A percentile compares a stretch with the other conserved stretches of the same genome.
These are phyloP conservation scores for Mixornis gularis DNA, from an alignment of 2,113 vertebrate species.

Conservation along the genomic window DNA sequence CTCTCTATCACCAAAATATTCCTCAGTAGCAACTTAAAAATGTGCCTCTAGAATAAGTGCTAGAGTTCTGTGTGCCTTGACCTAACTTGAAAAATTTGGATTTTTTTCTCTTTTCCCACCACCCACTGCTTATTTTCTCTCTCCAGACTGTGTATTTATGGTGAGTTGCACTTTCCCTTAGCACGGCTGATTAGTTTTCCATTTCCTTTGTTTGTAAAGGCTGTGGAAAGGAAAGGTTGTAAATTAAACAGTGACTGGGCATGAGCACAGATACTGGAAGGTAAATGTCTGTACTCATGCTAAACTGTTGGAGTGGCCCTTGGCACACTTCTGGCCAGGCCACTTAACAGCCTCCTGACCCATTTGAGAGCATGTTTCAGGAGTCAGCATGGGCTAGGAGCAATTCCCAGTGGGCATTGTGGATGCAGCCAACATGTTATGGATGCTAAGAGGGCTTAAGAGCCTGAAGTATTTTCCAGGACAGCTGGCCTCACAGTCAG, in stretches of 20 bases:
- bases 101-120: neutral
- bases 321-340: neutral
- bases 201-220: conserved; percentile 49
- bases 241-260: neutral
- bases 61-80: neutral
- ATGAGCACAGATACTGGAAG: neutral
- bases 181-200: conserved; percentile 38
- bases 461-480: conserved; percentile 49
- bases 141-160: neutral
- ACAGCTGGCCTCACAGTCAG: conserved; percentile 47
- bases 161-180: conserved; percentile 23
- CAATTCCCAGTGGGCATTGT: neutral
- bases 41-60: neutral
- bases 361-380: neutral
- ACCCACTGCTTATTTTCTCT: neutral
- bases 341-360: neutral
- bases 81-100: neutral
- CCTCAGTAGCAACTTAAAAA: neutral
- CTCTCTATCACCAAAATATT: neutral
- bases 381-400: neutral
- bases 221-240: neutral
- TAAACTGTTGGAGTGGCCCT: neutral
- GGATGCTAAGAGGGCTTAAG: conserved; percentile 42
- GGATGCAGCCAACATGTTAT: conserved; percentile 43
- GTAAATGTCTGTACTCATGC: neutral